Evolutionary conservation across 2,888 invertebrate genomes (phyloP).

Genomic region (Meiosimyza platycephala): DNA sequence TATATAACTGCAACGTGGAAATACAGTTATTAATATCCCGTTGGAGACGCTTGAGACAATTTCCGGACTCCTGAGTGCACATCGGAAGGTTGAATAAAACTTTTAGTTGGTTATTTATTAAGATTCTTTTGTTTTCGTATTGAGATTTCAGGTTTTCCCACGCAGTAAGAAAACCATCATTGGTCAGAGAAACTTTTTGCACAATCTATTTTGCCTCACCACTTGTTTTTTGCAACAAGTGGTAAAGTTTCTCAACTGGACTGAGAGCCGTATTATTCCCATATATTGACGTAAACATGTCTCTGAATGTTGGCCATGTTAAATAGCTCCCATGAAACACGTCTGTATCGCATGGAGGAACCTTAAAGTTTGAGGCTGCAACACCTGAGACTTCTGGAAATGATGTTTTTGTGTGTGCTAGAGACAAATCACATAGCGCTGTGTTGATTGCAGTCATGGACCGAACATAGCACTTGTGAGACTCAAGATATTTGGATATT

Average conservation of each 20-base stretch:
- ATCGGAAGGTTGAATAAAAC: not conserved
- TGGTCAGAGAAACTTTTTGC: not conserved
- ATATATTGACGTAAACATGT: conserved; percentile 22
- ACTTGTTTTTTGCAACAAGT: conserved; percentile 13
- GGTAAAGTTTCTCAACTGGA: conserved; percentile 13
- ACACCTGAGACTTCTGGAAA: too few species aligned
- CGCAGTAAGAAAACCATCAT: too few species aligned
- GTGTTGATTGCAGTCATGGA: too few species aligned
- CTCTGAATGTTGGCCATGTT: conserved; percentile 16
- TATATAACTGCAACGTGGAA: not conserved
- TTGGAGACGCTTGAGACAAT: conserved; percentile 6
- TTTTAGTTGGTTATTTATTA: conserved; percentile 2
- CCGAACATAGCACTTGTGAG: too few species aligned
- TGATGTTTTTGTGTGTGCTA: too few species aligned
- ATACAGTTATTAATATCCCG: conserved; percentile 23
- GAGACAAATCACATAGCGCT: too few species aligned
- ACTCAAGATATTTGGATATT: too few species aligned
- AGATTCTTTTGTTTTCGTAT: not conserved
- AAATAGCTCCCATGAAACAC: not conserved
- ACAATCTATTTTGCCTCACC: conserved; percentile 19
- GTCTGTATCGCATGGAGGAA: too few species aligned
- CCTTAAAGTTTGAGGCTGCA: too few species aligned
- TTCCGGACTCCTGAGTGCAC: not conserved
- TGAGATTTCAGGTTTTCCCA: not conserved
- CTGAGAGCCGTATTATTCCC: not conserved